Evolutionary conservation across 53 echinoderm and acorn worm species (phyloP).

Genomic region (Luidia sarsii): DNA sequence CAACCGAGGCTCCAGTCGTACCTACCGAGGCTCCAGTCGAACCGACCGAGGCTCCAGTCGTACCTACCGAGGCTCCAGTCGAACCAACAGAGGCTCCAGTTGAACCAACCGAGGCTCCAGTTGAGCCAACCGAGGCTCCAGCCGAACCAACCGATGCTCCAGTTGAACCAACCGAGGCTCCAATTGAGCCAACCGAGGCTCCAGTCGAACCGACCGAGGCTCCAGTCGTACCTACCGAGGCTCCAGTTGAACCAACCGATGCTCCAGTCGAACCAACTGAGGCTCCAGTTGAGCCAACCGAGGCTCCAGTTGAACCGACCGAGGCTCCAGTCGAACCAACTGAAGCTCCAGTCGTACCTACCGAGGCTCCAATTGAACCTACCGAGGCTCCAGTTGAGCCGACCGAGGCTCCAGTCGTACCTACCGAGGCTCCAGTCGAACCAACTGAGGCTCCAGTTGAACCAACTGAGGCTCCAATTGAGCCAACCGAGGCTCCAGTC

Average conservation of each 20-base stretch:
- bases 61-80: slow-evolving; percentile 18
- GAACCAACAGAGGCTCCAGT: slow-evolving; percentile 13
- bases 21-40: background rate
- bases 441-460: slow-evolving; percentile 5
- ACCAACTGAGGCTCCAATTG: background rate
- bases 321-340: background rate
- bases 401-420: background rate
- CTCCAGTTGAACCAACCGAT: background rate
- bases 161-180: background rate
- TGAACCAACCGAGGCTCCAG: background rate
- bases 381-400: background rate
- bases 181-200: background rate
- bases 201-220: background rate
- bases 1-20: background rate
- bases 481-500: background rate
- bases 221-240: background rate
- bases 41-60: background rate
- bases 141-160: background rate
- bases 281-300: background rate
- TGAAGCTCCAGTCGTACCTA: background rate
- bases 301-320: background rate
- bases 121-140: background rate
- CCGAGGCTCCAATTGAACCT: background rate
- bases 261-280: background rate
- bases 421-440: slow-evolving; percentile 8